phyloP scores from a whole-genome alignment of 2,113 vertebrate genomes.

The Hepsetus odoe region DNA sequence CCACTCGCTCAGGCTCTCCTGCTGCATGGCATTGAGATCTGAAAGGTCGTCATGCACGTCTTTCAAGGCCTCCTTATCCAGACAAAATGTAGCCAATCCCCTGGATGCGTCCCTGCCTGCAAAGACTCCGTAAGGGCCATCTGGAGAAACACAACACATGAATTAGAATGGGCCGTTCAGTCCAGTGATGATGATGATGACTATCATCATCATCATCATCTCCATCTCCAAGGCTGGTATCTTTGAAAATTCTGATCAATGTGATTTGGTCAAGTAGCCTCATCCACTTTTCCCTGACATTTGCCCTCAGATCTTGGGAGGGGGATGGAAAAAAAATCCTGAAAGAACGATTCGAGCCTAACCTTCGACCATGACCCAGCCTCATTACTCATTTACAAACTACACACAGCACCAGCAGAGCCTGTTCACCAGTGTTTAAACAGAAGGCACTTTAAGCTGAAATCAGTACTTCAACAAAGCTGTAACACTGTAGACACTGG shows the following conservation, averaged over 20 bases:
- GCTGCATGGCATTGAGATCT: conserved; percentile 87
- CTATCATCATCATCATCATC: conserved; percentile 2
- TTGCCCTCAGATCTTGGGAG: too few relatives aligned
- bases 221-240: not conserved
- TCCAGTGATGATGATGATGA: too few relatives aligned
- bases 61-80: conserved; percentile 92
- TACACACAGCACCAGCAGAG: not conserved
- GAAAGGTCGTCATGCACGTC: conserved; percentile 93
- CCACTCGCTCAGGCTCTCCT: conserved; percentile 93
- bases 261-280: not conserved
- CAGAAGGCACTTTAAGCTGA: not conserved
- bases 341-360: not conserved
- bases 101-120: conserved; percentile 94
- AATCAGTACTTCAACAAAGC: too few relatives aligned
- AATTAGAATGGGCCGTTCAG: not conserved
- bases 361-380: conserved; percentile 33
- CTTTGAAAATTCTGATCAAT: not conserved
- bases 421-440: not conserved
- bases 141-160: conserved; percentile 69
- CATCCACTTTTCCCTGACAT: not conserved
- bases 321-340: not conserved
- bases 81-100: conserved; percentile 93
- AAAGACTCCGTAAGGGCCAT: conserved; percentile 95
- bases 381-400: conserved; percentile 43
- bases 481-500: too few relatives aligned